Conservation (phyloP, 2,113 vertebrate species). For the Hypocryptadius cinnamomeus region DNA sequence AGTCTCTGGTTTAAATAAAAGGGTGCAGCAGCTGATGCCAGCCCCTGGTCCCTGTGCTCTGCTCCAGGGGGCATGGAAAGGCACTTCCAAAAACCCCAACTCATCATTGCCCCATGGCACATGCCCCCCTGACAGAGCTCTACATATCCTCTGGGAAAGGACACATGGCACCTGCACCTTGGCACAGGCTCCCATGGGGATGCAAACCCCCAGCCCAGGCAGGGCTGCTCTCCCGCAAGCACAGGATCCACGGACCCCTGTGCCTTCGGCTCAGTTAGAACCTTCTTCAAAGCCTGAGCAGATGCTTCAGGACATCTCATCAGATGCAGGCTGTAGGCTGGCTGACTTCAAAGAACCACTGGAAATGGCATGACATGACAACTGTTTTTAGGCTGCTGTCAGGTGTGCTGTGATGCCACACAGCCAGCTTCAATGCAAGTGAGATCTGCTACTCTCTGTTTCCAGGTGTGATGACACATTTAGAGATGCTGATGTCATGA, state of each 20-base stretch:
- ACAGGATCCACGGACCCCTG: not conserved
- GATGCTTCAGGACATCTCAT: not conserved
- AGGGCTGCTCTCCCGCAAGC: not conserved
- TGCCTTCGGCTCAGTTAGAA: fast-evolving
- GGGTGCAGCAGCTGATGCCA: not conserved
- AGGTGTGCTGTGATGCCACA: not conserved
- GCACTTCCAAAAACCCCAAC: not conserved
- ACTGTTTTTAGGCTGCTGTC: not conserved
- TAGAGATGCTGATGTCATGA: not conserved
- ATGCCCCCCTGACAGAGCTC: fast-evolving
- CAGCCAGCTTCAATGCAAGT: not conserved
- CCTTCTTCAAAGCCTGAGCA: not conserved
- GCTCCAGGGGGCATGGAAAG: not conserved
- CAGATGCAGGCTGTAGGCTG: not conserved
- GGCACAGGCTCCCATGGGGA: not conserved
- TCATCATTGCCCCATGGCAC: fast-evolving
- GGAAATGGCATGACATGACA: not conserved
- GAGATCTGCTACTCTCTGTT: not conserved
- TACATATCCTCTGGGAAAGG: not conserved
- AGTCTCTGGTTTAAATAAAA: not conserved
- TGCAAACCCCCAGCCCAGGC: fast-evolving
- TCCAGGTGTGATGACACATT: not conserved
- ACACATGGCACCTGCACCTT: not conserved
- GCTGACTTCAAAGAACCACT: not conserved
- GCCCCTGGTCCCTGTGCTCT: not conserved